Evolutionary conservation across 2,113 vertebrate genomes (phyloP).

Genomic region (Platycercus adscitus): DNA sequence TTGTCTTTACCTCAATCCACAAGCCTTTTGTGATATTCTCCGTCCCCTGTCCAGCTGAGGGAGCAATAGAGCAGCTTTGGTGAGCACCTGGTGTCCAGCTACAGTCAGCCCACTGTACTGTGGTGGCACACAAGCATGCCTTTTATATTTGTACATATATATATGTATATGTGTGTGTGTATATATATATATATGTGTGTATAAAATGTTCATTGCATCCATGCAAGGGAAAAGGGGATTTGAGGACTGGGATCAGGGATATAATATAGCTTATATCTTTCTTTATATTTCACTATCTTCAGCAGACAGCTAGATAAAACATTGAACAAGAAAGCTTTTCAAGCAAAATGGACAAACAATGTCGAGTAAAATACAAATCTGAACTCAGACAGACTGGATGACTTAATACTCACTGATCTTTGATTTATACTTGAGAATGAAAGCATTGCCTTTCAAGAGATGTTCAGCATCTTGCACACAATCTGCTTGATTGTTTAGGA

Average conservation of each 20-base stretch:
- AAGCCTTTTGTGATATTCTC: background rate
- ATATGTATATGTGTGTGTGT: no score
- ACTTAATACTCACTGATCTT: background rate
- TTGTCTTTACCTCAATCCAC: background rate
- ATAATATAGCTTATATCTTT: background rate
- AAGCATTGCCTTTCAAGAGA: background rate
- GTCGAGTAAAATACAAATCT: background rate
- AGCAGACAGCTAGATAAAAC: background rate
- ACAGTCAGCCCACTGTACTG: background rate
- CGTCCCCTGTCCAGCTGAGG: background rate
- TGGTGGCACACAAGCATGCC: no score
- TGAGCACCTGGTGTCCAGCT: background rate
- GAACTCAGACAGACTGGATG: background rate
- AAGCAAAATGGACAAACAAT: background rate
- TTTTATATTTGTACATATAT: background rate
- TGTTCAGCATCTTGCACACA: background rate
- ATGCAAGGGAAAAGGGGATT: background rate
- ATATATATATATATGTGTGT: background rate
- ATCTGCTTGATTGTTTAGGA: constrained; percentile 10
- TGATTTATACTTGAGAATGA: background rate
- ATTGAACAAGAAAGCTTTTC: background rate
- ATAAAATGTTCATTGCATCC: background rate
- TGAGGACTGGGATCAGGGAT: background rate
- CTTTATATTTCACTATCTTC: background rate
- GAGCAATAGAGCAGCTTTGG: background rate